A percentile compares a stretch with the other conserved stretches of the same genome.
Evolutionary conservation across 2,113 vertebrate genomes (phyloP).

Genomic region (Pogona vitticeps): DNA sequence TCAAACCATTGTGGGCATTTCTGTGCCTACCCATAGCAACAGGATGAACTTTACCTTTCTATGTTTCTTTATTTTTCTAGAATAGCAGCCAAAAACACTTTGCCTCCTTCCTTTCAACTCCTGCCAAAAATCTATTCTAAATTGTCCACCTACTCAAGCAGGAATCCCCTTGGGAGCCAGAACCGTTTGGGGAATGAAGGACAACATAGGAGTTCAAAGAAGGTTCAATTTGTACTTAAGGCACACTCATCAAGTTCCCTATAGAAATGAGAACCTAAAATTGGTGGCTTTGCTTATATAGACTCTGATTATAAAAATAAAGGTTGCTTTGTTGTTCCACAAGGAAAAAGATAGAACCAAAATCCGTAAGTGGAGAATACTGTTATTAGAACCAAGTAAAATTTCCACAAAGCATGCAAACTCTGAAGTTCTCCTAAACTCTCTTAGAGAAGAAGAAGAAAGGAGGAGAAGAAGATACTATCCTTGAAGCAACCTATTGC

Average conservation of each 20-base stretch:
- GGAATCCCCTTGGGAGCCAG: conserved; percentile 44
- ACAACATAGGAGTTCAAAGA: background rate
- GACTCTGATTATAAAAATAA: background rate
- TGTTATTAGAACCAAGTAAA: too few relatives aligned
- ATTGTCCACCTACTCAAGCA: conserved; percentile 42
- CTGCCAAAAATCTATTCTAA: conserved; percentile 46
- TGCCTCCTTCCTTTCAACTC: conserved; percentile 45
- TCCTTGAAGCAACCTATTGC: too few relatives aligned
- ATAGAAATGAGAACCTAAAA: background rate
- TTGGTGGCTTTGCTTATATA: background rate
- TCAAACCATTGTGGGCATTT: conserved; percentile 14
- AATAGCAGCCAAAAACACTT: conserved; percentile 51
- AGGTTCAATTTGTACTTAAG: background rate
- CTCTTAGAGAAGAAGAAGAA: too few relatives aligned
- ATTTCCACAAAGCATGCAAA: too few relatives aligned
- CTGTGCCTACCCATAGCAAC: conserved; percentile 36
- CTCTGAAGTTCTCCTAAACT: too few relatives aligned
- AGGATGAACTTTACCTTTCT: conserved; percentile 51
- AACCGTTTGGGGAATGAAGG: background rate
- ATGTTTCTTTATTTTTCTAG: conserved; percentile 37
- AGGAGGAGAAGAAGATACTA: too few relatives aligned
- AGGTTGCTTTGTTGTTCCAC: too few relatives aligned
- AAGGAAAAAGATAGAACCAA: too few relatives aligned
- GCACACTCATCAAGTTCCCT: background rate
- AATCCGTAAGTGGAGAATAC: too few relatives aligned